Evolutionary conservation across 2,113 vertebrate species (phyloP), one percentile per base, ranked within the genome.

Genomic region (Eublepharis macularius): DNA sequence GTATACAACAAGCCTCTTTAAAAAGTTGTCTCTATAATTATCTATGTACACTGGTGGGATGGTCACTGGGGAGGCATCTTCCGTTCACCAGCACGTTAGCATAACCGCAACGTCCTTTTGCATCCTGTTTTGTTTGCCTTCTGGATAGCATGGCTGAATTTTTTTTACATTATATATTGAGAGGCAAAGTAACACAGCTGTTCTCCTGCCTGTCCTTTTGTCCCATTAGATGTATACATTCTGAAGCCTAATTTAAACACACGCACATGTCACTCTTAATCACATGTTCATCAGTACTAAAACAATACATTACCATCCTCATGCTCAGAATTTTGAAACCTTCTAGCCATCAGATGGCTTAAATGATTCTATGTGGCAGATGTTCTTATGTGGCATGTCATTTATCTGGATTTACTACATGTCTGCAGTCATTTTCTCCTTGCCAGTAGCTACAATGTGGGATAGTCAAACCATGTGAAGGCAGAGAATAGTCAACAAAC

Each of bases 1-100:
- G 85, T 87, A 90, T 76, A 86, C 68, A 91, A 72, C 11, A 76
- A 91, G 92, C 39, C 75, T 93, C 91, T 86, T 92, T 82, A 90
- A 92, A 80, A 91, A 91, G 76, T 57, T 89, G 57, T 75, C 47
- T 65, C 88, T 92, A 88, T 93, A 93, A 94, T 94, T 94, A 94
- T 84, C 89, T 86, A 39, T 84, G 83, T 76, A 90, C 84, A 92
- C 70, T 83, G 79, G 0, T 0, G 87, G 89, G 39, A 65, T 3
- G 41, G 84, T 83, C 88, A 85, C 60, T 0, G 0, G 63, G 82
- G 83, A n/a, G 74, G 49, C 8, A 85, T 75, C 80, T 91, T 86
- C 87, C 89, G 41, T 85, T 92, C 36, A 17, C 34, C 73, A 82
- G 66, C 19, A 85, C 84, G 39, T 93, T 89, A 89, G 88, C 83